Base-by-base conservation (phyloP, 2,888 invertebrate genomes). In the Epinotia nisella region DNA sequence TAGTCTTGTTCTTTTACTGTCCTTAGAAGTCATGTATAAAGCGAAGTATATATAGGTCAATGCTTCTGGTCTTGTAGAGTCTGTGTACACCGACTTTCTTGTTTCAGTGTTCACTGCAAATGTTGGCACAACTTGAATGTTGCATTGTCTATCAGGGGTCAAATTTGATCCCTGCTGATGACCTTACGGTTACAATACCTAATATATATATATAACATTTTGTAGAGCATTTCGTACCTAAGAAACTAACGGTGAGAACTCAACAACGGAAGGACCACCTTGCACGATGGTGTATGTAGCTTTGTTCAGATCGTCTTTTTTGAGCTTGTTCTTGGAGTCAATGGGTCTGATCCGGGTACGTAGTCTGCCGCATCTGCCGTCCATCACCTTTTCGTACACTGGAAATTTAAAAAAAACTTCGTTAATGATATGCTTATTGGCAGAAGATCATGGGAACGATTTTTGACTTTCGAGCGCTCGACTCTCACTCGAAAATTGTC, bases 301-400 rank as follows among this genome's bases (percentile, higher is more conserved):
- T 75, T 90, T 92, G 75, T 87, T 87, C 11, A 93, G 78, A 68
- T 93, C 92, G 17, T 88, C 85, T 62, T 85, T 85, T 61, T 86
- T 90, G 3, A 93, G 78, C 75, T 91, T 92, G 13, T 80, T 82
- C 58, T 85, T 82, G 17, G 84, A 83, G 77, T 89, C 91, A 19
- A 91, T 75, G 0, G 89, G 84, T n/a, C 84, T 84, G 71, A 93
- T 92, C 69, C 91, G 87, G 0, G 90, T 92, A 13, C 92, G 90
- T n/a, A 93, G 81, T 74, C 83, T 86, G 13, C 92, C 88, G 77
- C 93, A 93, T 2, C 90, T 88, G 1, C 93, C 93, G 62, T 93
- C 91, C 19, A 87, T 79, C 7, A 93, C 78, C 76, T 90, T 93
- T 78, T 91, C 91, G 77, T 86, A 93, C 19, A 85, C 93, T 93